These are phyloP conservation scores for Coccyzus lansbergi DNA, from an alignment of 2,797 vertebrate species.

Conservation along the genomic window DNA sequence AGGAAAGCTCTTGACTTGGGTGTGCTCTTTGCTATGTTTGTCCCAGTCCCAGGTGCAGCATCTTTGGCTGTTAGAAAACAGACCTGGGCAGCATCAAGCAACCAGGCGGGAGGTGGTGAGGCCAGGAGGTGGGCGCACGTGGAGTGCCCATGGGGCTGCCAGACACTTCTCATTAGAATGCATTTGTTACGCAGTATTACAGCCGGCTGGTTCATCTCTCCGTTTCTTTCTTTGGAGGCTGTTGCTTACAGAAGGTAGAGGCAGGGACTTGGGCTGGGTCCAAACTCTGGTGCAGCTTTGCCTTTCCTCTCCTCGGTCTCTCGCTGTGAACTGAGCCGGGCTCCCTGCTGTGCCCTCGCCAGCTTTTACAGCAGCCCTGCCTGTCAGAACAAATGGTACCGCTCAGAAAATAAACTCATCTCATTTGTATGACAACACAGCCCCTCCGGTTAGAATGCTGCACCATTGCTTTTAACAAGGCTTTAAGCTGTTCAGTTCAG, in stretches of 20 bases:
- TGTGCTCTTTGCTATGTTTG: accelerated
- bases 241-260: constrained; percentile 92
- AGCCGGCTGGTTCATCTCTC: constrained; percentile 82
- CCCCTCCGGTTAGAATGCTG: constrained; percentile 90
- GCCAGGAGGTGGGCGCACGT: constrained; percentile 9
- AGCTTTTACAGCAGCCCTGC: constrained; percentile 90
- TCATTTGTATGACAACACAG: constrained; percentile 95
- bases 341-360: constrained; percentile 86
- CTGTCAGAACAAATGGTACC: constrained; percentile 94
- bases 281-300: constrained; percentile 84
- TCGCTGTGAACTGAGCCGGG: constrained; percentile 85
- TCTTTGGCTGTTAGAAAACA: neutral
- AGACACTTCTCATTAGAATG: constrained; percentile 88
- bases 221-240: constrained; percentile 70
- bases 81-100: constrained; percentile 51
- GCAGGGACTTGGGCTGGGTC: constrained; percentile 90
- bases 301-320: constrained; percentile 72
- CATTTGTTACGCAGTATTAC: constrained; percentile 90
- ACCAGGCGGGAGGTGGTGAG: constrained; percentile 74
- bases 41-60: neutral
- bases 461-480: constrained; percentile 83
- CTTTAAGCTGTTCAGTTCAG: constrained; percentile 79
- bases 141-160: constrained; percentile 46
- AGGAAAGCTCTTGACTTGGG: neutral
- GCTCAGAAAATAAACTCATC: constrained; percentile 96